Evolutionary conservation across 92 coral and sea anemone genomes (phyloP), one percentile per base, ranked within the genome.

Genomic region (Phenganax stokvisi): DNA sequence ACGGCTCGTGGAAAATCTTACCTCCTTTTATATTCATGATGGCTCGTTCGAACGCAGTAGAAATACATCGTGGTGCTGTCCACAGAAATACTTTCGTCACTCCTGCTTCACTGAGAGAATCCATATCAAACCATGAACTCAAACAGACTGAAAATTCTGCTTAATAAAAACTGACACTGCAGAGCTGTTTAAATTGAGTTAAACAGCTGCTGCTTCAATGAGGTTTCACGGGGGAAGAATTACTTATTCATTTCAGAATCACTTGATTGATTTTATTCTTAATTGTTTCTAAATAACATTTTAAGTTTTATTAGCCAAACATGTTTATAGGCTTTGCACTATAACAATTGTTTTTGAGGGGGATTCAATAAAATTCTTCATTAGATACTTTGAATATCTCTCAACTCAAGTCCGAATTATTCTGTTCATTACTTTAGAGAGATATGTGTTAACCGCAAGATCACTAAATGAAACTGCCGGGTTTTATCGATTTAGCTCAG

Each of bases 21-120:
- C 90, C 84, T 79, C 87, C 87, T 53, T 89, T 87, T 10, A 93
- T 87, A 51, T 91, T 93, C 97, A 91, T 93, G 58, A 93, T 93
- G 8, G 97, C 85, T 47, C 98, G 91, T 71, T 93, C 98, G 80
- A 93, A 93, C 51, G 98, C 98, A 8, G 98, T 93, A 10, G 99
- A 96, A 55, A 96, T 93, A 57, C 97, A 96, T 56, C 99, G 76
- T 31, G 99, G 99, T 51, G 97, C 97, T 0, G 99, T 92, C 99
- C 99, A 96, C 17, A 96, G 87, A 25, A 96, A 71, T 28, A 96
- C 83, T 75, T 91, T 86, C 55, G 84, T 90, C 57, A 79, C 74
- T 8, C 9, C 55, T 79, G 15, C 44, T 51, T 11, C 51, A 53
- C 37, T 11, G n/a, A 52, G 13, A 30, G 56, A 29, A 11, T 20